These are phyloP conservation scores for Platypus cylindrus DNA, from an alignment of 2,888 invertebrate genomes.

Conservation along the genomic window DNA sequence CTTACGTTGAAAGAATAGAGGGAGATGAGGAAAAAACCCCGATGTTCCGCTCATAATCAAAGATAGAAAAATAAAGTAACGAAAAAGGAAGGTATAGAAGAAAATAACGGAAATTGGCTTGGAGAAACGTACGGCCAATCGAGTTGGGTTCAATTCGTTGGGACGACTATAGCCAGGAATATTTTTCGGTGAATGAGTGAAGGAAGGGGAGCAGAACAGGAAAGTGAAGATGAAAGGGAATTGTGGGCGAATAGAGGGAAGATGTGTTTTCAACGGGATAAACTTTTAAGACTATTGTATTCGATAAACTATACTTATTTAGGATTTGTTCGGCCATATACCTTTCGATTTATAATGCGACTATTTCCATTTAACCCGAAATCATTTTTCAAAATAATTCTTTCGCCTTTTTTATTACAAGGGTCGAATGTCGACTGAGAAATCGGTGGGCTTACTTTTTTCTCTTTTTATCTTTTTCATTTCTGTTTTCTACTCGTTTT, in stretches of 20 bases:
- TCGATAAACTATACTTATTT: slow-evolving; percentile 17
- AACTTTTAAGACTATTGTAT: slow-evolving; percentile 14
- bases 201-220: background rate
- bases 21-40: slow-evolving; percentile 4
- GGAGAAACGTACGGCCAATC: slow-evolving; percentile 15
- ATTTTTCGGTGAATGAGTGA: background rate
- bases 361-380: slow-evolving; percentile 6
- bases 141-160: slow-evolving; percentile 10
- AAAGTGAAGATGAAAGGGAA: background rate
- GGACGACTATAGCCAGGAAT: slow-evolving; percentile 8
- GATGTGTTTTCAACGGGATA: slow-evolving; percentile 11
- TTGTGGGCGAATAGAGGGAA: background rate
- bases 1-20: too few species aligned
- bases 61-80: slow-evolving; percentile 12
- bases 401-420: too few species aligned
- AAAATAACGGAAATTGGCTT: slow-evolving; percentile 16
- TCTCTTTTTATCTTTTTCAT: too few species aligned
- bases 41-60: slow-evolving; percentile 11
- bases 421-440: too few species aligned
- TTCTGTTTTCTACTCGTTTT: too few species aligned
- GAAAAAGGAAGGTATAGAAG: slow-evolving; percentile 13
- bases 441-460: too few species aligned
- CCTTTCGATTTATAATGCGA: slow-evolving; percentile 12
- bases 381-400: too few species aligned
- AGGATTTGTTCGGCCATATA: slow-evolving; percentile 15